Evolutionary conservation across 2,797 vertebrate genomes (phyloP).

Genomic region (Oophaga sylvatica): DNA sequence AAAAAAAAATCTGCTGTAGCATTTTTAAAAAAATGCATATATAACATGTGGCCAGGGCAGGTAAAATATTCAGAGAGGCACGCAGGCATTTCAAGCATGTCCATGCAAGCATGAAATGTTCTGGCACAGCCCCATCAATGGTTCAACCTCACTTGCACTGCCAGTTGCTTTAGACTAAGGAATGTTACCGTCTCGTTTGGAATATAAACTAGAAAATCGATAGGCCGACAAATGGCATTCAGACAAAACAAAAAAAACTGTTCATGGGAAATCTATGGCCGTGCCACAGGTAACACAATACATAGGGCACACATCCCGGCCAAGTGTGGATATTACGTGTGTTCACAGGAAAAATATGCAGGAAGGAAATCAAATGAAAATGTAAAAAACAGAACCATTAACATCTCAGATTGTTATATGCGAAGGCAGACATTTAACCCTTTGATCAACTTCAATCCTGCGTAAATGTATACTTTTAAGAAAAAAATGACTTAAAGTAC

Average conservation of each 20-base stretch:
- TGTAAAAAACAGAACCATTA: constrained; percentile 30
- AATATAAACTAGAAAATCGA: constrained; percentile 57
- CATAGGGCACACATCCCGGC: not conserved
- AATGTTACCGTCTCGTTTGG: constrained; percentile 45
- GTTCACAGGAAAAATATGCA: constrained; percentile 41
- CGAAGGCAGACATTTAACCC: not conserved
- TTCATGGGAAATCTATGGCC: constrained; percentile 49
- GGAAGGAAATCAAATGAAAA: constrained; percentile 29
- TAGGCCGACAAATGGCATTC: constrained; percentile 60
- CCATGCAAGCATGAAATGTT: constrained; percentile 58
- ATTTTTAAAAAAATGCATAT: not conserved
- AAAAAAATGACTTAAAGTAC: not conserved
- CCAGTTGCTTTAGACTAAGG: constrained; percentile 56
- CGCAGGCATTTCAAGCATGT: constrained; percentile 58
- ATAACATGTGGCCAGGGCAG: constrained; percentile 51
- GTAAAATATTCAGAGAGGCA: constrained; percentile 51
- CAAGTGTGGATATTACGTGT: constrained; percentile 17
- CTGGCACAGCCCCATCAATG: constrained; percentile 50
- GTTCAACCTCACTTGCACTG: constrained; percentile 53
- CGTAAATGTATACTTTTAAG: not conserved
- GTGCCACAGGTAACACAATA: constrained; percentile 53
- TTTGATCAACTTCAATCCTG: not conserved
- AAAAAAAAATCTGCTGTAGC: not conserved
- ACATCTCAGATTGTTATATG: constrained; percentile 27
- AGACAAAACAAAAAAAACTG: constrained; percentile 53